These are phyloP conservation scores for Gracilinanus agilis DNA, from an alignment of 2,113 vertebrate genomes.

Conservation along the genomic window DNA sequence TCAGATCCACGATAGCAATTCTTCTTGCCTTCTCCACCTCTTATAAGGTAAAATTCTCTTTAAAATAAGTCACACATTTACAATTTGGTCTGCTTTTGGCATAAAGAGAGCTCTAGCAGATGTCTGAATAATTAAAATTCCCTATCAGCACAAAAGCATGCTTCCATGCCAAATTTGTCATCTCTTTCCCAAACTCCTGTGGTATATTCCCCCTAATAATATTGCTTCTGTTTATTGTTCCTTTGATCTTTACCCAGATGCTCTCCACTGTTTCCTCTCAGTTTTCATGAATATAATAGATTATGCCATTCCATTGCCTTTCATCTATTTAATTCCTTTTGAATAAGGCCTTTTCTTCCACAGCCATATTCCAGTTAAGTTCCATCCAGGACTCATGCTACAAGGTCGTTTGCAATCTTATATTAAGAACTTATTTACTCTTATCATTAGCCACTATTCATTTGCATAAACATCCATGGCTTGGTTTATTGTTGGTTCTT, in stretches of 20 bases:
- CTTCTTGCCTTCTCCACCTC: neutral
- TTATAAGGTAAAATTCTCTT: neutral
- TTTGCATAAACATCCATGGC: neutral
- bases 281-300: neutral
- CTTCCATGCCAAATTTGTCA: neutral
- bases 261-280: neutral
- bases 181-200: neutral
- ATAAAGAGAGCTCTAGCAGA: neutral
- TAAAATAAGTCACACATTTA: neutral
- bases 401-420: neutral
- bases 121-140: neutral
- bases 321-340: neutral
- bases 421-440: neutral
- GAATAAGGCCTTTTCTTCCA: neutral
- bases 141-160: neutral
- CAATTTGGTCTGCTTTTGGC: neutral
- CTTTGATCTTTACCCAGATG: neutral
- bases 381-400: neutral
- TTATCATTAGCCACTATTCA: neutral
- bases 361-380: neutral
- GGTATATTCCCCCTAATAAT: neutral
- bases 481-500: neutral
- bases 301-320: neutral
- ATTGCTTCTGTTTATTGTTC: neutral
- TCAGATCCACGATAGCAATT: neutral